Evolutionary conservation across 2,888 invertebrate species (phyloP).

Genomic region (Vanessa cardui): DNA sequence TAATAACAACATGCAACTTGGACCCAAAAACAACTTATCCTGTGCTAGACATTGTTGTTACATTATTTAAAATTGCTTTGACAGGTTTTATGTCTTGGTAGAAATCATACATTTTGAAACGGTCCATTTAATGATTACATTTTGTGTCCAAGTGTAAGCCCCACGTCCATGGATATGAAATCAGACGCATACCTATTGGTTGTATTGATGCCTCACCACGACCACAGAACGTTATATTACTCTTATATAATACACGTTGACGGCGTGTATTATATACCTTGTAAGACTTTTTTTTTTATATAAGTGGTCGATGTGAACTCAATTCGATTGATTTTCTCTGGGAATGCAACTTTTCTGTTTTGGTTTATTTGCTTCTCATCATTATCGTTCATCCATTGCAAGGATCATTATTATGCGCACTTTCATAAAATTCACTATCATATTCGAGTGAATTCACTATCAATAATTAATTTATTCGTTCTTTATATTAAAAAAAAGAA

Average conservation of each 20-base stretch:
- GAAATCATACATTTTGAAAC: slow-evolving; percentile 9
- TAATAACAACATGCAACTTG: slow-evolving; percentile 74
- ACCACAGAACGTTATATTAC: not conserved
- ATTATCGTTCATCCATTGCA: slow-evolving; percentile 70
- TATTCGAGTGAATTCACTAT: slow-evolving; percentile 39
- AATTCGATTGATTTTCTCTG: slow-evolving; percentile 16
- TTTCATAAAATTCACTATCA: slow-evolving; percentile 43
- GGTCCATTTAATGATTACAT: slow-evolving; percentile 45
- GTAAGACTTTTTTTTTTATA: not conserved
- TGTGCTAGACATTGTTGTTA: slow-evolving; percentile 34
- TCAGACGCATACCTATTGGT: slow-evolving; percentile 27
- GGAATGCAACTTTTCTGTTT: slow-evolving; percentile 44
- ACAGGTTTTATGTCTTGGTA: slow-evolving; percentile 5
- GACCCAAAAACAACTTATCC: slow-evolving; percentile 65
- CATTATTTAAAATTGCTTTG: slow-evolving; percentile 10
- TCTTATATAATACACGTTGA: not conserved
- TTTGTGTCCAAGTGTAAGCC: slow-evolving; percentile 76
- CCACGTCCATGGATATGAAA: slow-evolving; percentile 50
- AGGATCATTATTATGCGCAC: slow-evolving; percentile 71
- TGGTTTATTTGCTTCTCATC: slow-evolving; percentile 61
- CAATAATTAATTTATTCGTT: not conserved
- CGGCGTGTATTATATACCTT: not conserved
- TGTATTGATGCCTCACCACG: slow-evolving; percentile 49
- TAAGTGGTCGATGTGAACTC: slow-evolving; percentile 21
- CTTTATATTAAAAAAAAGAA: not conserved